phyloP scores from a whole-genome alignment of 1,140 invertebrate species.

The Trichogramma pretiosum region DNA sequence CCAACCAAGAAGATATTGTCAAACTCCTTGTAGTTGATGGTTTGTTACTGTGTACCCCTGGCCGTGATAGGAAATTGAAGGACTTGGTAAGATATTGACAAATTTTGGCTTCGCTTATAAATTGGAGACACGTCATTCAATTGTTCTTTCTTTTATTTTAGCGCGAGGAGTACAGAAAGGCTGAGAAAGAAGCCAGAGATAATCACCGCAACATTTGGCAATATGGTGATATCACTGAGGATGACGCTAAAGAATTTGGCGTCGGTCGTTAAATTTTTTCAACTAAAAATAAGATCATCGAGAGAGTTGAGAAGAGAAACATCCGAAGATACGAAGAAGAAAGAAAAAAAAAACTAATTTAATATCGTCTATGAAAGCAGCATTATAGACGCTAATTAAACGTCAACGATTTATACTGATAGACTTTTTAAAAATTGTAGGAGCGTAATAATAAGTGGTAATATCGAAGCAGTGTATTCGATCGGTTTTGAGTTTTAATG shows the following conservation, averaged over 20 bases:
- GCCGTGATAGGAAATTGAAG: conserved; percentile 71
- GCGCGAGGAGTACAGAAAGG: conserved; percentile 71
- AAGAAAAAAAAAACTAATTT: conserved; percentile 17
- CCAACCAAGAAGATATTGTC: conserved; percentile 71
- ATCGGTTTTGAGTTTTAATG: conserved; percentile 14
- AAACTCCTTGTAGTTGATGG: conserved; percentile 81
- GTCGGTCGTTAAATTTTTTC: conserved; percentile 30
- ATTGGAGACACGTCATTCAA: too few species aligned
- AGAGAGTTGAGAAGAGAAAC: conserved; percentile 13
- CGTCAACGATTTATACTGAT: conserved; percentile 17
- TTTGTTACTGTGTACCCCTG: conserved; percentile 68
- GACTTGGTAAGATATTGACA: conserved; percentile 67
- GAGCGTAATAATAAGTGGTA: conserved; percentile 16
- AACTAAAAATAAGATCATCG: conserved; percentile 7
- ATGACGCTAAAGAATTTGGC: conserved; percentile 87
- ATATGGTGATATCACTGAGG: conserved; percentile 92
- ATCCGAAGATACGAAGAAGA: conserved; percentile 19
- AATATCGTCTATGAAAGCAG: too few species aligned
- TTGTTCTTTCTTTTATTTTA: conserved; percentile 32
- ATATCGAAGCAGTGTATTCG: conserved; percentile 17
- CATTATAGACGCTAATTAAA: conserved; percentile 27
- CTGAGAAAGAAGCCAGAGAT: conserved; percentile 77
- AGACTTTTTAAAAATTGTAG: conserved; percentile 19
- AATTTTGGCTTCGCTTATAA: too few species aligned
- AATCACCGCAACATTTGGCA: conserved; percentile 84